Base-by-base conservation (phyloP, 1,140 invertebrate species). In the Monomorium pharaonis region DNA sequence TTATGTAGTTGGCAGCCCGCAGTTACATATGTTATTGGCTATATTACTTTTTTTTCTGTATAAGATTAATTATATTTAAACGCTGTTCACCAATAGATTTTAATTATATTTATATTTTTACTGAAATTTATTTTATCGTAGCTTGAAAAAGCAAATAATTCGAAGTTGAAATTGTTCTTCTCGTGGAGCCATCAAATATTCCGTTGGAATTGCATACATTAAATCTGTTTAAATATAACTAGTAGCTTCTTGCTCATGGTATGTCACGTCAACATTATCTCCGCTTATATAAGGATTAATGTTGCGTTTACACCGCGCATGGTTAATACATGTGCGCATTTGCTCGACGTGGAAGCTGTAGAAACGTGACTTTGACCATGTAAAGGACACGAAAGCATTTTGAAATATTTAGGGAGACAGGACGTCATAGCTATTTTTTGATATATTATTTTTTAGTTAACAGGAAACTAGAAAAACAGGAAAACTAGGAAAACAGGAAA, bases 281-380 rank as follows among this genome's bases (percentile, higher is more conserved):
- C 0, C 21, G 63, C 60, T 88, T 78, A 30, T 58, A n/a, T 42
- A 75, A 77, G 56, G 78, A 80, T 80, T 86, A 84, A 78, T 33
- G 54, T 58, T 33, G n/a, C 74, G 60, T 78, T 84, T 80, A 75
- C 74, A 84, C 27, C 12, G 7, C 44, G 51, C 16, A 58, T 74
- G 10, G 24, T 84, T 89, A 78, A 76, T 62, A 44, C 12, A 44
- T 81, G 62, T 60, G 56, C 60, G 49, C 49, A 49, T 47, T 65
- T 75, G 75, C 51, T 18, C 9, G 70, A 30, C 24, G 24, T 67
- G 24, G 16, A 27, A 42, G 33, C 16, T 63, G 60, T 24, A 80
- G 18, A 42, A 21, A 69, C 69, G 33, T 33, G 62, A 69, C 47
- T 87, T 84, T 65, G 85, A 70, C 69, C 62, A 37, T 67, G 47